Base-by-base conservation (phyloP, 2,888 invertebrate genomes). In the Synergus japonicus region DNA sequence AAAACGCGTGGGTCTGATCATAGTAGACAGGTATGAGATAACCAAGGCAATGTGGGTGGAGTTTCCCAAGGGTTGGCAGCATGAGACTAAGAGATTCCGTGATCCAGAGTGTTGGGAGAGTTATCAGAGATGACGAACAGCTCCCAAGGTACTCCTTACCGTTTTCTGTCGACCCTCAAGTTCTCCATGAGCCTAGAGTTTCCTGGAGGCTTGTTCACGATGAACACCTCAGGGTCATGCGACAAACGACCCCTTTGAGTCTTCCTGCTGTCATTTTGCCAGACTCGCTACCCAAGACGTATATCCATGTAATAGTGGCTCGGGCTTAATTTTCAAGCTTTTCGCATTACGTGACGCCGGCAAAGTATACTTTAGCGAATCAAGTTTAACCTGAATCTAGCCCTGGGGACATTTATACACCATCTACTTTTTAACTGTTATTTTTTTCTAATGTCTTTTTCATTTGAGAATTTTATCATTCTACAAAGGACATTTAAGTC, bases 41-140 rank as follows among this genome's bases (percentile, higher is more conserved):
- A 87, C 84, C 80, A 77, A 69, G 78, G 79, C 60, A 73, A 76
- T 79, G 77, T 82, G 78, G 12, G 46, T 58, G 43, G 81, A 66
- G 79, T 79, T 82, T 76, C 83, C 81, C 77, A 80, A 83, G 83
- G 82, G 79, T 73, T 83, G 81, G 78, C 80, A 81, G 82, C 80
- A 67, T 80, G 81, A 84, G 84, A 82, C 83, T 82, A 60, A 79
- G 86, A 85, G 85, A 73, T 73, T 73, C 73, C n/a, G 37, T 73
- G 73, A 73, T 73, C 80, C 79, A 78, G 78, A 83, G 86, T 82
- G 85, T 86, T 87, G 78, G 79, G 87, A 85, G 89, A 90, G 86
- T 90, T 90, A 91, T 91, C 90, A 89, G 89, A 89, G 87, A 91
- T 91, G 91, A 91, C 89, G 87, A 89, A 91, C 88, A 87, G 86